Base-by-base conservation (phyloP, 2,888 invertebrate species). In the Callosobruchus maculatus region DNA sequence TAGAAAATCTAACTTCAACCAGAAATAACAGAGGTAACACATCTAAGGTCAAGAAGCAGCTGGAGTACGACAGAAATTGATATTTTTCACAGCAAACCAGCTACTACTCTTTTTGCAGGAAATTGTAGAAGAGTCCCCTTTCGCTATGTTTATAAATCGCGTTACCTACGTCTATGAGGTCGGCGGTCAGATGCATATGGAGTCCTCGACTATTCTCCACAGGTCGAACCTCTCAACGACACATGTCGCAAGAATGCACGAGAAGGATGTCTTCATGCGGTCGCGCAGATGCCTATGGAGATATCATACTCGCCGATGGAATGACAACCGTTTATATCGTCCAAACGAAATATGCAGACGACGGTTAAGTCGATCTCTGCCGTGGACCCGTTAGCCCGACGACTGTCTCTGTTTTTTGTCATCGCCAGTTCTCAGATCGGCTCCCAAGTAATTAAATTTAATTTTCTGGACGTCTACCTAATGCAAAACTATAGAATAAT, bases 201-300 rank as follows among this genome's bases (percentile, higher is more conserved):
- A 49, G 49, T 49, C 49, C 49, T 49, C 49, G 13, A 49, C 49
- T 49, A 49, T 49, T 49, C 49, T 49, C 49, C 49, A 49, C 49
- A 49, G 49, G 49, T 49, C 49, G 68, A 68, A 68, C 68, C 71
- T 71, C 70, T 72, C 74, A 73, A 68, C 75, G 82, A 82, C 85
- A 84, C 83, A 84, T 84, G 84, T 83, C 83, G 80, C 79, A 78
- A 82, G 85, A 84, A 85, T 84, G 84, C 82, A 80, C 82, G 79
- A 79, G 77, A 20, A 71, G 78, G 80, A 79, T 76, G 78, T 80
- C 80, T 79, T 81, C 80, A 78, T 81, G 82, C 73, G 73, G 76
- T 75, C 80, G 74, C 72, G 83, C 84, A 85, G 85, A 86, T 86
- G 84, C 82, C 82, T 84, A 86, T 84, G 84, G 83, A 86, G 86